phyloP scores from a whole-genome alignment of 2,888 invertebrate species.

The Stenurella melanura region DNA sequence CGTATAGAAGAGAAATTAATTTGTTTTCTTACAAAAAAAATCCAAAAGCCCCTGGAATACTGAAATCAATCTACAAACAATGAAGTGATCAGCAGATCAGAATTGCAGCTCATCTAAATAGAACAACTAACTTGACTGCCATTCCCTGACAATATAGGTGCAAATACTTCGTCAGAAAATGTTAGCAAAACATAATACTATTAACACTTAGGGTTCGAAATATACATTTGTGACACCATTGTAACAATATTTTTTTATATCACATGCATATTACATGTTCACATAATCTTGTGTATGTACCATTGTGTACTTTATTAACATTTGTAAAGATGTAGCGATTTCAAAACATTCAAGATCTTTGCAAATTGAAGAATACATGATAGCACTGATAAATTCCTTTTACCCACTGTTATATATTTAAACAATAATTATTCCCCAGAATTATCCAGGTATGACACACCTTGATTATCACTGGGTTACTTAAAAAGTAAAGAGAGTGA shows the following conservation, averaged over 20 bases:
- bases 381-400: no score
- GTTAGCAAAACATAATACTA: constrained; percentile 54
- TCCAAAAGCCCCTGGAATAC: constrained; percentile 66
- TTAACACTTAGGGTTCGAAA: constrained; percentile 57
- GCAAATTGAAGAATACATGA: neutral
- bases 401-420: no score
- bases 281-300: constrained; percentile 15
- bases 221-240: constrained; percentile 24
- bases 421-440: no score
- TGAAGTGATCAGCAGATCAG: constrained; percentile 71
- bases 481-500: no score
- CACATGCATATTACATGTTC: constrained; percentile 7
- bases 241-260: constrained; percentile 29
- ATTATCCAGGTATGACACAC: no score
- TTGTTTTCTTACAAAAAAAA: constrained; percentile 48
- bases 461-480: no score
- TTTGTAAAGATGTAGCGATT: neutral
- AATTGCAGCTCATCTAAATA: constrained; percentile 69
- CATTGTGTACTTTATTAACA: neutral
- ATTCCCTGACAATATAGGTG: constrained; percentile 60
- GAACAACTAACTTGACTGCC: constrained; percentile 63
- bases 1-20: constrained; percentile 34
- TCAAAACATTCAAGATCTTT: neutral
- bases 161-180: constrained; percentile 57
- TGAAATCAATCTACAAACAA: constrained; percentile 72